phyloP scores from a whole-genome alignment of 2,888 invertebrate species.

The Aspidapion aeneum region DNA sequence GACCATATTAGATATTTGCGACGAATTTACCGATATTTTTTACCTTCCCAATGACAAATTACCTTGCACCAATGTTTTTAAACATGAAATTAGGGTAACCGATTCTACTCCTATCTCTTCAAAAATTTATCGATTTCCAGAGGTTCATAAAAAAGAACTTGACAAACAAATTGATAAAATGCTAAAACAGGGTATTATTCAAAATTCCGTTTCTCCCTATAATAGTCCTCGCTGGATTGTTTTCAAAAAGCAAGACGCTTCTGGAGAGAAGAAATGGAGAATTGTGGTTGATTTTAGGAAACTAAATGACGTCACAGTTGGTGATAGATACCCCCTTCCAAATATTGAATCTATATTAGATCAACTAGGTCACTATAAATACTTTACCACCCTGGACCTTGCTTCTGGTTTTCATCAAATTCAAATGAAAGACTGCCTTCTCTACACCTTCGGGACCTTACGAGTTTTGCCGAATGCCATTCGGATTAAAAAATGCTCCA shows the following conservation, averaged over 20 bases:
- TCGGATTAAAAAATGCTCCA: constrained; percentile 45
- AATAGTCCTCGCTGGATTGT: constrained; percentile 31
- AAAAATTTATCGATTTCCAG: constrained; percentile 34
- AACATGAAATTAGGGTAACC: constrained; percentile 30
- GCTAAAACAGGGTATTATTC: constrained; percentile 31
- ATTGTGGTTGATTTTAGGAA: constrained; percentile 29
- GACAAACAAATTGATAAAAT: constrained; percentile 32
- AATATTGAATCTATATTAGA: constrained; percentile 41
- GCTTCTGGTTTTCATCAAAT: constrained; percentile 44
- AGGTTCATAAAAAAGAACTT: constrained; percentile 35
- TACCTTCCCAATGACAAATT: constrained; percentile 29
- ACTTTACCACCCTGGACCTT: constrained; percentile 43
- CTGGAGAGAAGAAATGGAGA: constrained; percentile 22
- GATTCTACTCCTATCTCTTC: constrained; percentile 26
- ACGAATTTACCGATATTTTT: constrained; percentile 32
- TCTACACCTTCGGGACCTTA: constrained; percentile 37
- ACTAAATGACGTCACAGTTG: constrained; percentile 41
- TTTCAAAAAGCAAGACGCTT: constrained; percentile 36
- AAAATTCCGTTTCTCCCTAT: constrained; percentile 30
- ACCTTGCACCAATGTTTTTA: constrained; percentile 25
- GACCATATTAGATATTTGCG: constrained; percentile 27
- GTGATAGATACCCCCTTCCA: constrained; percentile 39
- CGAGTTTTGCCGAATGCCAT: constrained; percentile 40
- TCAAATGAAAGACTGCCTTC: constrained; percentile 39
- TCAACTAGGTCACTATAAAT: constrained; percentile 39